Evolutionary conservation across 2,888 invertebrate species (phyloP), one percentile per base, ranked within the genome.

Genomic region (Yponomeuta evonymella): DNA sequence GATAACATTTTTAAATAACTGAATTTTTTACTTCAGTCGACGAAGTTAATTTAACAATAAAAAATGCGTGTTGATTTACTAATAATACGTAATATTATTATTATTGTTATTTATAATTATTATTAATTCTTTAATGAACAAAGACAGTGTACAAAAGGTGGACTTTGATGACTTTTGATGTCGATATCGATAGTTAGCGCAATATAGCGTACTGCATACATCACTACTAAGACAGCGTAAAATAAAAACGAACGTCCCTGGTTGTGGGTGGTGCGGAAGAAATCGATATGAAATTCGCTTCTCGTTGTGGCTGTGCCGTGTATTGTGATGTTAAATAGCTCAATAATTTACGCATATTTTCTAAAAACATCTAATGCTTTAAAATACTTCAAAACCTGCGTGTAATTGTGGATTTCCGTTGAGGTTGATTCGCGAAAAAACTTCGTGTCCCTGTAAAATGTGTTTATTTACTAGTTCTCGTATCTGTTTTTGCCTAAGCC

Each of bases 281-380:
- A 67, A 67, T 36, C 36, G 43, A 64, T 64, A 36, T 6, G 8
- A 67, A 67, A 36, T 36, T 67, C 36, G 73, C 74, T 78, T 30
- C 79, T 80, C 75, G 78, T 77, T 81, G 84, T 81, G 80, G 81
- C 76, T 81, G 81, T 85, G 67, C n/a, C 8, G 64, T 64, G 64
- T 29, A 64, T 87, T 85, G 83, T 85, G 81, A 86, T 87, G 87
- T 85, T 85, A 88, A 86, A 84, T 87, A 82, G 81, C 30, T 15
- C 78, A 81, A 76, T 75, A 74, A 73, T 71, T 71, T 67, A 36
- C 67, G 48, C 67, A 10, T 43, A 12, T 71, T 73, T 67, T 36
- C 10, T 36, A 43, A 67, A 33, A n/a, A 43, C 12, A 2, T 67
- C 29, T 29, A 12, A 65, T 29, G 64, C 23, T 29, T 23, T 65